Evolutionary conservation across 2,888 invertebrate species (phyloP), one percentile per base, ranked within the genome.

Genomic region (Cerceris ruficornis): DNA sequence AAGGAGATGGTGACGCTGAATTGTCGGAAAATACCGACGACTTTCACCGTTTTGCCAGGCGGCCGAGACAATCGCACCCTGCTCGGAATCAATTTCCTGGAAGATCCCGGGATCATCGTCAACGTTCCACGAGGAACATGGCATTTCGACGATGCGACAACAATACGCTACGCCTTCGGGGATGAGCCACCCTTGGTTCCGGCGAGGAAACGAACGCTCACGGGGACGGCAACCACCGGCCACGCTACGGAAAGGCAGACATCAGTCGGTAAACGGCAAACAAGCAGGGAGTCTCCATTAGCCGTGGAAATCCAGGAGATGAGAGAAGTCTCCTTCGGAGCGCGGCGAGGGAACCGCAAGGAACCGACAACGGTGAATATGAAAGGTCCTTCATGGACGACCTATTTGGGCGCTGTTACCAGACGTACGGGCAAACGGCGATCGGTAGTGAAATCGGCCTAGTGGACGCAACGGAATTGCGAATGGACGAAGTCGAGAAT

Each of bases 91-190:
- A 61, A 67, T 41, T 67, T 62, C 7, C 13, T 72, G 0, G 42
- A 72, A 11, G 41, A 28, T 7, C 60, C 49, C 0, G 46, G 60
- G 0, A 61, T 67, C 0, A n/a, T 42, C 2, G 39, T 66, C 14
- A 72, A 61, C 11, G 7, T 43, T 5, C 49, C 61, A 13, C 59
- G 67, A 7, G 41, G 55, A 5, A 49, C n/a, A 0, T 73, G 67
- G 72, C n/a, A 42, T 28, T 73, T 67, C 14, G 28, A 39, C 8
- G 62, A 68, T 2, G 0, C 11, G 0, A 9, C 13, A 0, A 14
- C 5, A 11, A 11, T 11, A 17, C 28, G 17, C 9, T 41, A 52
- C 1, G 41, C 0, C 6, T 65, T 43, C 49, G 39, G 13, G 28
- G 43, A 6, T 0, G 28, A 28, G 28, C 28, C 28, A 28, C 28